Evolutionary conservation across 2,797 vertebrate genomes (phyloP), one percentile per base, ranked within the genome.

Genomic region (Heliangelus exortis): DNA sequence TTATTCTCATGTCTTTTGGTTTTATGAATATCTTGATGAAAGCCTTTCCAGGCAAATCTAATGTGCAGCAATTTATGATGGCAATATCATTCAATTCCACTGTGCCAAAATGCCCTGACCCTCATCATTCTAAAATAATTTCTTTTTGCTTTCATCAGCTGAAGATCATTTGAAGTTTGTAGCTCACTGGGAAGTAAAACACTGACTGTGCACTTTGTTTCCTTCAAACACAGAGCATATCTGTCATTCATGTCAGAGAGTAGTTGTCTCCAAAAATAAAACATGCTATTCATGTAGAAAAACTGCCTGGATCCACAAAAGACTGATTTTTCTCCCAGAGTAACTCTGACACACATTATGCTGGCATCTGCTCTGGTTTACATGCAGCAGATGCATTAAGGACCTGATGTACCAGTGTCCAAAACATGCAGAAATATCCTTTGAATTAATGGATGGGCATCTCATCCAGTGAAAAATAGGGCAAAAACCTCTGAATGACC

Each of bases 291-390:
- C 28, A 28, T 80, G 75, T 62, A 94, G 79, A 34, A 91, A 92
- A 75, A 85, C 85, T 90, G 36, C 88, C 82, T 90, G 94, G 33
- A 89, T 90, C 48, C 78, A 87, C 69, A 86, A 76, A 93, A 93
- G 87, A 93, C 51, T 89, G 82, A 92, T 74, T 73, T 93, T 72
- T 57, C 51, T 91, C 73, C 53, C 68, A 82, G 83, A 92, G 13
- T 33, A 66, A 87, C 29, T 87, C 65, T 84, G 67, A 76, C 84
- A 77, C 59, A 6, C 92, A 92, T 54, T 83, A 36, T 28, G 78
- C 33, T 48, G 51, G 50, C 65, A 65, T 71, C 94, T 92, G 61
- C 54, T 87, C 90, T 83, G 68, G 26, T 94, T 96, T 91, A 59
- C 34, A 47, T 17, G n/a, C 55, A 76, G 59, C 80, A 67, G 18